phyloP scores from a whole-genome alignment of 2,797 vertebrate species.

The Pseudotriccus pelzelni region DNA sequence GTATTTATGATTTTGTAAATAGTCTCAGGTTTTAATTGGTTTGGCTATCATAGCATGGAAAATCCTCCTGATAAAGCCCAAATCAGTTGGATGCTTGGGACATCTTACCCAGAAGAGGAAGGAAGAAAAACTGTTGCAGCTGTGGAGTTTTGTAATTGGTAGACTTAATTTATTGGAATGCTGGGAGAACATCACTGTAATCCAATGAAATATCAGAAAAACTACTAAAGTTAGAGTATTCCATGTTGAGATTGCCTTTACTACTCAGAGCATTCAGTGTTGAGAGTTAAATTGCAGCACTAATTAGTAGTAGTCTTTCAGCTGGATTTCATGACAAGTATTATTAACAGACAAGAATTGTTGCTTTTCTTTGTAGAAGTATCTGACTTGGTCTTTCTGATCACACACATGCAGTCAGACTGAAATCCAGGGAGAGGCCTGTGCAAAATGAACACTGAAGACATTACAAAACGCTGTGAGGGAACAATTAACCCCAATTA shows the following conservation, averaged over 20 bases:
- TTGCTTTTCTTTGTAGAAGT: neutral
- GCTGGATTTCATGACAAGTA: neutral
- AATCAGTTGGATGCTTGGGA: neutral
- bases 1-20: neutral
- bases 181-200: neutral
- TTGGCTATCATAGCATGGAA: neutral
- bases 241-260: neutral
- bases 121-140: neutral
- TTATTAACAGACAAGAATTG: neutral
- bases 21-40: neutral
- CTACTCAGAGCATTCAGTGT: neutral
- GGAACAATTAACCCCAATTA: neutral
- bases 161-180: neutral
- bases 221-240: neutral
- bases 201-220: neutral
- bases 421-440: neutral
- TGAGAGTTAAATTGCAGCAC: neutral
- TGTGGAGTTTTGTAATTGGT: neutral
- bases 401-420: neutral
- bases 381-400: neutral
- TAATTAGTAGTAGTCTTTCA: neutral
- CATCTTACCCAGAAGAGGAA: neutral
- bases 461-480: neutral
- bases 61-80: neutral
- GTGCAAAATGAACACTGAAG: neutral